Conservation (phyloP, 2,113 vertebrate genomes). For the Larimichthys crocea region DNA sequence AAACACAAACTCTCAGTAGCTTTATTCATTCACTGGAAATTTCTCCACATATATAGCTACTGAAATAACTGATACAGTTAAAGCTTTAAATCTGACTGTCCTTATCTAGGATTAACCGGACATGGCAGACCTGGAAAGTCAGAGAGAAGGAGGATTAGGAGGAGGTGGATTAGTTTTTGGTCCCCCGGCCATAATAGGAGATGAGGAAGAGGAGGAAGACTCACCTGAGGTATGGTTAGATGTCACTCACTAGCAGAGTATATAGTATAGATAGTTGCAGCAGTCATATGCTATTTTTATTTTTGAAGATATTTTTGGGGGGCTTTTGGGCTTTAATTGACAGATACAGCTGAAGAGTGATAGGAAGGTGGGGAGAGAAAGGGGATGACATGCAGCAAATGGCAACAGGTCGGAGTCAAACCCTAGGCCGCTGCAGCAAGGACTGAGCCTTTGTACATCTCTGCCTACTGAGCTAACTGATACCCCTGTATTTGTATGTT, state of each 20-base stretch:
- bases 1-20: too few relatives aligned
- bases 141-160: conserved; percentile 23
- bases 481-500: not conserved
- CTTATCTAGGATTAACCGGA: not conserved
- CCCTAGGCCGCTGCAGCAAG: too few relatives aligned
- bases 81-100: not conserved
- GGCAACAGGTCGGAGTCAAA: too few relatives aligned
- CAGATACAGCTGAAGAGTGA: too few relatives aligned
- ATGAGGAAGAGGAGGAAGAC: conserved; percentile 76
- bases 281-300: not conserved
- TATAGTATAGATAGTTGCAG: not conserved
- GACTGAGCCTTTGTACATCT: too few relatives aligned
- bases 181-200: conserved; percentile 26
- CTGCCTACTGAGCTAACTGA: too few relatives aligned
- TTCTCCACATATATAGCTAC: too few relatives aligned
- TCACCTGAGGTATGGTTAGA: conserved; percentile 58
- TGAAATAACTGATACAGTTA: not conserved
- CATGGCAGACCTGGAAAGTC: conserved; percentile 54
- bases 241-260: not conserved
- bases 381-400: too few relatives aligned
- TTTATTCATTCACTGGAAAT: too few relatives aligned
- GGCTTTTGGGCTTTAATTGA: too few relatives aligned
- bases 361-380: too few relatives aligned
- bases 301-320: too few relatives aligned
- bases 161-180: not conserved